Base-by-base conservation (phyloP, 2,888 invertebrate species). In the Actias luna region DNA sequence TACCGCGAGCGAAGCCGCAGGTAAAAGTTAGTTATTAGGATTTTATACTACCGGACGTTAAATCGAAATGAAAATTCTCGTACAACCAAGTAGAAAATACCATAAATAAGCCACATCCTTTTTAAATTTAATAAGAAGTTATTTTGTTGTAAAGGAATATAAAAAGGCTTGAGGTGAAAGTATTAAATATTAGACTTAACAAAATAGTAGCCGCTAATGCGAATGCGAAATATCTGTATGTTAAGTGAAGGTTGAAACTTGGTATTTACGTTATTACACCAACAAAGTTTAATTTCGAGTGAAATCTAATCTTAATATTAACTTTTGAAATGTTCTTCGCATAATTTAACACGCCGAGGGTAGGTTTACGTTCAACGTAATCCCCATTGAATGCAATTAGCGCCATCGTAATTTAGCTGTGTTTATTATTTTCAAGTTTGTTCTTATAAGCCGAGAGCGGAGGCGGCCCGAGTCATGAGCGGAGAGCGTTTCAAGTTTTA, bases 341-440 rank as follows among this genome's bases (percentile, higher is more conserved):
- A 55, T 55, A 55, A 55, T 55, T 55, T 55, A 55, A 27, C 55
- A 29, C 55, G 27, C 27, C 55, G 16, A 55, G 55, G 55, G 27
- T 55, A 61, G 55, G 61, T 61, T 61, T 61, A 61, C 57, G 58
- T 61, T 61, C 42, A 42, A 27, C 61, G 57, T 61, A 62, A 73
- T 75, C 70, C 73, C 72, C 68, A 71, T 59, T 71, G 68, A 78
- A 81, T 77, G 75, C 79, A 81, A 80, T 82, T 79, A 79, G 68
- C 72, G 71, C 69, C 61, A 64, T 77, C 77, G 71, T 81, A 75
- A 80, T 76, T 81, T 75, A 72, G 66, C 69, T 57, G 65, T 82
- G 80, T 81, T 80, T 82, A 76, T 75, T 75, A 80, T 82, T 78
- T 77, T 73, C 69, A 74, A 82, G 75, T 82, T 80, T 75, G 77